Percentiles rank a stretch among this genome's conserved stretches.
Conservation (phyloP, 2,113 vertebrate genomes). For the Otocyon megalotis region DNA sequence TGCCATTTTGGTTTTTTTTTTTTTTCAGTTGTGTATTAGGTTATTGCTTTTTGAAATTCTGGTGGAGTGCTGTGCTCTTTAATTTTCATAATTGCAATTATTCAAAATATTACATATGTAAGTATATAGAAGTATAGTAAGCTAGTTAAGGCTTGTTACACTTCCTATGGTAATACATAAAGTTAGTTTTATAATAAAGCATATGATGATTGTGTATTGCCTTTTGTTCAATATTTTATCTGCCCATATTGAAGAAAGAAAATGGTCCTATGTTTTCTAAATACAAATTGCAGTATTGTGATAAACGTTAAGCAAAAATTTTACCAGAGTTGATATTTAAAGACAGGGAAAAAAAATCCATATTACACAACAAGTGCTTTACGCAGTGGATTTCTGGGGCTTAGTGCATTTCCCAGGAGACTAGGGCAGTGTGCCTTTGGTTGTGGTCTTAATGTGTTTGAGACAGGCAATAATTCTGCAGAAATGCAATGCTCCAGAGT, state of each 20-base stretch:
- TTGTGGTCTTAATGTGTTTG: constrained; percentile 77
- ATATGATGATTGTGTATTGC: constrained; percentile 41
- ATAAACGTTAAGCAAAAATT: neutral
- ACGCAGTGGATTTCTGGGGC: constrained; percentile 78
- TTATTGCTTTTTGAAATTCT: constrained; percentile 69
- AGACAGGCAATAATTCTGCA: constrained; percentile 79
- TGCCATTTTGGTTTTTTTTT: neutral
- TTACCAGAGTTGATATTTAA: constrained; percentile 61
- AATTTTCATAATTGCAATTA: constrained; percentile 72
- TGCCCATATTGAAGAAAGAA: constrained; percentile 22
- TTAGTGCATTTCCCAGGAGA: constrained; percentile 83
- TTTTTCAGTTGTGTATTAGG: constrained; percentile 25
- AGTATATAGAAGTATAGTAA: neutral
- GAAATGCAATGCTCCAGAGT: constrained; percentile 76
- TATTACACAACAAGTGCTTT: constrained; percentile 60
- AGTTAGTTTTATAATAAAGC: constrained; percentile 56
- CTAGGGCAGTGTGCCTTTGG: constrained; percentile 71
- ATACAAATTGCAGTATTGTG: neutral
- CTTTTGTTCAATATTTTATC: constrained; percentile 44
- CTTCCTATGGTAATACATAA: constrained; percentile 48
- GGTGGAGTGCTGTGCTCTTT: constrained; percentile 42
- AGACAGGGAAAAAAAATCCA: constrained; percentile 37
- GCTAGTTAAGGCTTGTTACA: constrained; percentile 35
- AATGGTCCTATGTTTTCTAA: neutral
- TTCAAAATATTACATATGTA: constrained; percentile 11